These are phyloP conservation scores for Rhingia campestris DNA, from an alignment of 2,888 invertebrate genomes.

Conservation along the genomic window DNA sequence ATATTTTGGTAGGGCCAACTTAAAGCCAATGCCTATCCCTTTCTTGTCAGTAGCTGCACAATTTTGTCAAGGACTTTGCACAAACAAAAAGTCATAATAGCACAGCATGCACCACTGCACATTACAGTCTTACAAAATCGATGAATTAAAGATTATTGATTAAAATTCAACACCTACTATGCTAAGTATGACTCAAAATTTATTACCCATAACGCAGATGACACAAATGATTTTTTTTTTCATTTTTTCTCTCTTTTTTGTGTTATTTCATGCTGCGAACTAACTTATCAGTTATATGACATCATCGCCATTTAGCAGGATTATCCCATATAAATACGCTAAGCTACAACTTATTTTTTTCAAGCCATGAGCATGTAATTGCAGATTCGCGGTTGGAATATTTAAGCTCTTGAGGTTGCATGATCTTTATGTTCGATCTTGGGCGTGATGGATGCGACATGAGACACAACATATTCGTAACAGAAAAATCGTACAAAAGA, in stretches of 20 bases:
- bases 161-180: slow-evolving; percentile 20
- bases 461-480: slow-evolving; percentile 2
- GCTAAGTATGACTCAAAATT: slow-evolving; percentile 1
- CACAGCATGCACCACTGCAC: slow-evolving; percentile 1
- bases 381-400: slow-evolving; percentile 24
- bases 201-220: slow-evolving; percentile 15
- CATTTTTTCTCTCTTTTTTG: not conserved
- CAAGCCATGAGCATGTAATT: slow-evolving; percentile 52
- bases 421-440: slow-evolving; percentile 54
- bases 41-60: not conserved
- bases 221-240: slow-evolving; percentile 5
- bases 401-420: slow-evolving; percentile 4
- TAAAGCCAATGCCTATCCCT: too few relatives aligned
- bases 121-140: slow-evolving; percentile 11
- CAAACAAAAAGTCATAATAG: not conserved
- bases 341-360: not conserved
- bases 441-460: slow-evolving; percentile 42
- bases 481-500: slow-evolving; percentile 30
- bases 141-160: slow-evolving; percentile 31
- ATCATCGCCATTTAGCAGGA: slow-evolving; percentile 45
- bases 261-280: slow-evolving; percentile 1
- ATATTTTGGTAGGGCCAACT: too few relatives aligned
- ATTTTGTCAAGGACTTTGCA: slow-evolving; percentile 21
- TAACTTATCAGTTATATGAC: slow-evolving; percentile 54
- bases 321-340: slow-evolving; percentile 41